Evolutionary conservation across 2,113 vertebrate species (phyloP), one percentile per base, ranked within the genome.

Genomic region (Coracopsis vasa): DNA sequence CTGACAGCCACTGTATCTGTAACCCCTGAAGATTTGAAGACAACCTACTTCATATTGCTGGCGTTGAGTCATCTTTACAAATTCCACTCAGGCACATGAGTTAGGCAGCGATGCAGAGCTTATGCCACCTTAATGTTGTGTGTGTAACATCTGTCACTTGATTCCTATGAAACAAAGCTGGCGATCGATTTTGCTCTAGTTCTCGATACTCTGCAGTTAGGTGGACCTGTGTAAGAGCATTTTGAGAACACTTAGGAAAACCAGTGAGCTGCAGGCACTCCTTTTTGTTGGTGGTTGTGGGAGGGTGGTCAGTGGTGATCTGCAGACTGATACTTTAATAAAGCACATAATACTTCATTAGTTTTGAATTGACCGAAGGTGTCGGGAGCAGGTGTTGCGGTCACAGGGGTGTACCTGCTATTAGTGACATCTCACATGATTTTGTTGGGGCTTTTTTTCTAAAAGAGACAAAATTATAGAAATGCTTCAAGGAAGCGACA

Each of bases 381-480:
- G 62, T 92, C 2, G 0, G 71, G 71, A 87, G 48, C 79, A 88
- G 54, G 16, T 80, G 35, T 47, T 88, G 70, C 35, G 53, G n/a
- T 82, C 4, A 0, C 45, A 66, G 10, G 23, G 12, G 10, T 79
- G 51, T 58, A 72, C 70, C 73, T 85, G 47, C 56, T 94, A 10
- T 82, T 91, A 41, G 8, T 69, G 70, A 75, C 56, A 58, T 66
- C 53, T 83, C 53, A 39, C 31, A 13, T 70, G 84, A 67, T 81
- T 85, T 92, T 44, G 21, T 66, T 62, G 44, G 56, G 81, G 44
- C 6, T 15, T 9, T 92, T 92, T 96, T 94, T 88, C 74, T 80
- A 44, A 80, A 94, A 93, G 66, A 86, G 94, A 75, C 65, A 75
- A 72, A 93, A 77, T 81, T 82, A 82, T 6, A 72, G 70, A 86